Base-by-base conservation (phyloP, 2,113 vertebrate species). In the Lampris incognitus region DNA sequence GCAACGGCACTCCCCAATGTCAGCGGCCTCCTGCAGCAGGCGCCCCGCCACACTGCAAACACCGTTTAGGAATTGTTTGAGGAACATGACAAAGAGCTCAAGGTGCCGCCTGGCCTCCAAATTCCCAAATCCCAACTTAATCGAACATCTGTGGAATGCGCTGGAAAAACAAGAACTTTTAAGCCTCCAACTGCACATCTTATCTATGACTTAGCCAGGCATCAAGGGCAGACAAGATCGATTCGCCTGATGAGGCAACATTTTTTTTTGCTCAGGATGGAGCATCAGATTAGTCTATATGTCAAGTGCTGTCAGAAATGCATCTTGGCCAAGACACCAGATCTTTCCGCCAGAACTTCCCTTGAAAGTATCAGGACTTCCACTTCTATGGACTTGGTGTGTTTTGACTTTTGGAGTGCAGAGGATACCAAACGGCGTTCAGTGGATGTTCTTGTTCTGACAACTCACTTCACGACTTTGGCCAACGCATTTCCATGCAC, bases 401-500 rank as follows among this genome's bases (percentile, higher is more conserved):
- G 54, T 66, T 46, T 66, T 24, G 24, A 24, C 24, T 24, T 24
- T 24, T 24, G 73, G 63, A 24, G 2, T 9, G 64, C 61, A 48
- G 52, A 76, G n/a, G 62, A 76, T 7, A 13, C 3, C 13, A 66
- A 66, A 13, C 62, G 69, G 52, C 6, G 10, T 6, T 69, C 73
- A 24, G 64, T 76, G n/a, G 65, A 76, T 50, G 62, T 68, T 9
- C 66, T 76, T 9, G 73, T 66, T n/a, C 54, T 2, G 54, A 55
- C 54, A 55, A 11, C 2, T 55, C 54, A 55, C 54, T 55, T 55
- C 11, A 55, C 54, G 1, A 49, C 1, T 4, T 49, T 49, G 48
- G 48, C 48, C 48, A 1, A 49, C 9, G 48, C 48, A 49, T 55
- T 55, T 55, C 54, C 54, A 10, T 55, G 54, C 52, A 44, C 54